Evolutionary conservation across 2,888 invertebrate genomes (phyloP), one percentile per base, ranked within the genome.

Genomic region (Spodoptera littoralis): DNA sequence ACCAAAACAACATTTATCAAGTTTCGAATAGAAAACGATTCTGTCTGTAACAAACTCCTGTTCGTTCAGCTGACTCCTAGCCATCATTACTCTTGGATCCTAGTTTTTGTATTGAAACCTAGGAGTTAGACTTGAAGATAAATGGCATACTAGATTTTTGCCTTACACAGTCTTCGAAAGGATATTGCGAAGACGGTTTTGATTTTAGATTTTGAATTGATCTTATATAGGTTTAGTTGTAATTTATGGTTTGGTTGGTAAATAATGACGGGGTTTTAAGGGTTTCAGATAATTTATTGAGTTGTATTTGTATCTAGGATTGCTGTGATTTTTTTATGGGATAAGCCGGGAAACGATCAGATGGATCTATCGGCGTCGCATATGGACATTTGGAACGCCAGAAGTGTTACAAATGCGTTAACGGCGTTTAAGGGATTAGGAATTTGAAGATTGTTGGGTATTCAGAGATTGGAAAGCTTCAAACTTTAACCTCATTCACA

Each of bases 11-110:
- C 65, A 65, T 67, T 62, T 55, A 67, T 76, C 64, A 72, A 60
- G 60, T 61, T 57, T 30, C 18, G 50, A 73, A 61, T n/a, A 43
- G 30, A 47, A 46, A 65, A 51, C 47, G 54, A 52, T 11, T 67
- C 55, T 41, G 58, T 62, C 70, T 61, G 8, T 27, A 53, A 49
- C 30, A 48, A 55, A 61, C 18, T 22, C 24, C 8, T 30, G 27
- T 36, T 53, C 48, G 24, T 53, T 43, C 36, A 58, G 41, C 57
- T 60, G 67, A 61, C 59, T 64, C 47, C 65, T 22, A 58, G 51
- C 59, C 18, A 68, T 67, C 72, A 72, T 72, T 76, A 76, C 50
- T 76, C 73, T 76, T 68, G 12, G 43, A 68, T 74, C 44, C 47
- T 13, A 77, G 64, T 70, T 77, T 68, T 76, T 68, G 63, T 70